Base-by-base conservation (phyloP, 2,888 invertebrate species). In the Dolichopus griseipennis region DNA sequence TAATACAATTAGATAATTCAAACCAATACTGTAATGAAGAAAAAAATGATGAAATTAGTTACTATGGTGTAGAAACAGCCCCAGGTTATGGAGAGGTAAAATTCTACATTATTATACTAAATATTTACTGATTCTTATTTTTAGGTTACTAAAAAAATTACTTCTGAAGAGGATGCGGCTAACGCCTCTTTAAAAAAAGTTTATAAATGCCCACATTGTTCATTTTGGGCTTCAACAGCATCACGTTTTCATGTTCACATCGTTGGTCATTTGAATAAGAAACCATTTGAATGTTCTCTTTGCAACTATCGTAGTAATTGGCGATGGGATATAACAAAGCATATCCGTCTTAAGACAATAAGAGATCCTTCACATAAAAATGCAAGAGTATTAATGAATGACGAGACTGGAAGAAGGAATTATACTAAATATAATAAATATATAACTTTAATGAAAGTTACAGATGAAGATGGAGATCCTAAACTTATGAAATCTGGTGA, bases 261-360 rank as follows among this genome's bases (percentile, higher is more conserved):
- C 73, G 94, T 95, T 15, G 94, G 94, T 1, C 95, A 95, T 81
- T 84, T 93, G 73, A 95, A 95, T 80, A 91, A 92, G 78, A 93
- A 95, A 78, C 96, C 96, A 0, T 97, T 95, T 80, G 93, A 95
- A 81, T 97, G 97, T 82, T 95, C 96, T 1, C 84, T 93, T 20
- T 97, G 97, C 83, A 90, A 92, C 67, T 94, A 95, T 78, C 89
- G 93, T 74, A 95, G 95, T 37, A 97, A 97, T 78, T 97, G 96
- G 95, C 88, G 95, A 72, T 96, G 95, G 93, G 97, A 97, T 82
- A 94, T 97, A 70, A 93, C 94, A 34, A 94, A 97, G 80, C 97
- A 97, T 80, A 95, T 97, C 72, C 90, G 93, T 76, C 84, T 95
- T 75, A 95, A 94, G 83, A 90, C 92, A 9, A 90, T 90, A 27